A percentile compares a stretch with the other conserved stretches of the same genome.
These are phyloP conservation scores for Esox lucius DNA, from an alignment of 2,797 vertebrate genomes.

Conservation along the genomic window DNA sequence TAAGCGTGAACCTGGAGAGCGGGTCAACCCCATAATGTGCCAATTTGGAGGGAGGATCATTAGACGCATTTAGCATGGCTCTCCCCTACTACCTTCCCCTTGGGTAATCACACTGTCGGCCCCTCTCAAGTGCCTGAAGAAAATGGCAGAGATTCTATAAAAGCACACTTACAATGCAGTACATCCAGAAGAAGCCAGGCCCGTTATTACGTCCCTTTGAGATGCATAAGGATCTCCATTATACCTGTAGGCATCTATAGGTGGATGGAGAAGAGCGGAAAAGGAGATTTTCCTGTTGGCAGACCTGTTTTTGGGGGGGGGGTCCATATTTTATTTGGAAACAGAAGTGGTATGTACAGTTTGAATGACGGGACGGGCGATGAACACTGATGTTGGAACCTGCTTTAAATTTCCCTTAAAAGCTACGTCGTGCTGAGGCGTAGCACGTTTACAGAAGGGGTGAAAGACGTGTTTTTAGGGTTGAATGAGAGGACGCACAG, in stretches of 20 bases:
- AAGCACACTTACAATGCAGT: constrained; percentile 31
- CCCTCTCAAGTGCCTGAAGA: constrained; percentile 43
- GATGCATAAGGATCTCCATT: constrained; percentile 61
- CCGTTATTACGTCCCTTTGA: constrained; percentile 32
- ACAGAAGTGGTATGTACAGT: constrained; percentile 57
- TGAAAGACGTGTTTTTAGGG: constrained; percentile 61
- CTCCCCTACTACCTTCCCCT: constrained; percentile 39
- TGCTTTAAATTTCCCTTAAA: constrained; percentile 74
- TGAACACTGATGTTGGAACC: constrained; percentile 59
- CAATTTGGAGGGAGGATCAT: constrained; percentile 61
- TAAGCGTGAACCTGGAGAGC: constrained; percentile 46
- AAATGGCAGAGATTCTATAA: constrained; percentile 39
- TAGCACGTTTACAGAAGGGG: constrained; percentile 67
- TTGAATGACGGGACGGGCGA: constrained; percentile 70
- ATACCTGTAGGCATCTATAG: constrained; percentile 28
- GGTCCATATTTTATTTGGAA: constrained; percentile 63
- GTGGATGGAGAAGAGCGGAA: constrained; percentile 16
- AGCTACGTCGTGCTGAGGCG: constrained; percentile 61
- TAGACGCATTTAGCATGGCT: constrained; percentile 64
- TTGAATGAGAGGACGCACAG: constrained; percentile 59
- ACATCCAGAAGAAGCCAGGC: constrained; percentile 48
- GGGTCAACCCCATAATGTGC: constrained; percentile 63
- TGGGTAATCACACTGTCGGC: constrained; percentile 52
- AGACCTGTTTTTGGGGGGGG: constrained; percentile 44
- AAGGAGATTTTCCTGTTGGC: constrained; percentile 62